A percentile compares a stretch with the other conserved stretches of the same genome.
phyloP scores from a whole-genome alignment of 1,140 invertebrate genomes.

The Solenopsis invicta region DNA sequence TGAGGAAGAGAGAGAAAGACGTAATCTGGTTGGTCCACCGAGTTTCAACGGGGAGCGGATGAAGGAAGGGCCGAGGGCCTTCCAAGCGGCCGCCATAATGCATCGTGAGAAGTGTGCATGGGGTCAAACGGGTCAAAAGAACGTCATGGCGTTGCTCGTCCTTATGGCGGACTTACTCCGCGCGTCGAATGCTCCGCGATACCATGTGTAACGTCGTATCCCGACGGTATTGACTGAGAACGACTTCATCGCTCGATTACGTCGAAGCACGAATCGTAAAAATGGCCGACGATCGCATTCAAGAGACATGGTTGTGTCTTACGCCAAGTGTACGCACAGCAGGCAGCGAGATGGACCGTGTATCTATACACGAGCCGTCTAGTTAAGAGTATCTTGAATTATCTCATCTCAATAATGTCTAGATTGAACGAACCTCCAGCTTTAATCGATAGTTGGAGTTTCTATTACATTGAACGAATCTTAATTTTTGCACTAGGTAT shows the following conservation, averaged over 20 bases:
- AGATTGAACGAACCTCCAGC: not conserved
- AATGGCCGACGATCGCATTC: slow-evolving; percentile 52
- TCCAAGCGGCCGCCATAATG: slow-evolving; percentile 83
- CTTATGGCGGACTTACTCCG: slow-evolving; percentile 73
- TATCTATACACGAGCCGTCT: not conserved
- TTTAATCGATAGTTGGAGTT: not conserved
- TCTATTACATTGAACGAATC: not conserved
- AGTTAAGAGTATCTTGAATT: not conserved
- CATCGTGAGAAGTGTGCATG: slow-evolving; percentile 84
- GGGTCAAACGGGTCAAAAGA: slow-evolving; percentile 86
- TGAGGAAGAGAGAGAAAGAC: slow-evolving; percentile 68
- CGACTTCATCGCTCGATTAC: slow-evolving; percentile 72
- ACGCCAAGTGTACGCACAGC: not conserved
- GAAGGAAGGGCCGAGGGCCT: slow-evolving; percentile 83
- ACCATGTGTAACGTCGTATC: slow-evolving; percentile 43
- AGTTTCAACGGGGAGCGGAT: slow-evolving; percentile 83
- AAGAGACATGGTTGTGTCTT: not conserved
- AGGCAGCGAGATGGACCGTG: not conserved
- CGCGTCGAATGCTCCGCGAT: slow-evolving; percentile 57
- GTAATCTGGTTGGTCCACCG: slow-evolving; percentile 84
- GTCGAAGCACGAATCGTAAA: slow-evolving; percentile 66
- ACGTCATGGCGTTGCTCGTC: slow-evolving; percentile 83
- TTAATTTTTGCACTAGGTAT: not conserved
- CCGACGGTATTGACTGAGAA: slow-evolving; percentile 48
- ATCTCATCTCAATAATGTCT: not conserved